Evolutionary conservation across 2,113 vertebrate genomes (phyloP).

Genomic region (Nothobranchius kuhntae): DNA sequence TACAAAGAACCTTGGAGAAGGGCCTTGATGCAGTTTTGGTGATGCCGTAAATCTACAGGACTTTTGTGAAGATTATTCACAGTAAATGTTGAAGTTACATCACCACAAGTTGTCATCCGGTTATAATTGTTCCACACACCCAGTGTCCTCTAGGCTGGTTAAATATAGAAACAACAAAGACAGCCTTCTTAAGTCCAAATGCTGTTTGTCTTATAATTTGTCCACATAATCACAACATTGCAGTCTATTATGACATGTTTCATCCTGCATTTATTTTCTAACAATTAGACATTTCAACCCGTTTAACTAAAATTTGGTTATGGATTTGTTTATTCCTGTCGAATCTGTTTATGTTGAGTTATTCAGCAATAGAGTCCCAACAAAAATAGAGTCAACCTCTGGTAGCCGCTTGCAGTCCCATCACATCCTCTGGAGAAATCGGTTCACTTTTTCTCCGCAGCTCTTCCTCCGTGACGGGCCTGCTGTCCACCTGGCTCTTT

Average conservation of each 20-base stretch:
- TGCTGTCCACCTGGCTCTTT: conserved; percentile 76
- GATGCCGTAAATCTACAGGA: conserved; percentile 2
- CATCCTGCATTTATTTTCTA: background rate
- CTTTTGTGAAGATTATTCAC: background rate
- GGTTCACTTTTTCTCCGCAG: conserved; percentile 77
- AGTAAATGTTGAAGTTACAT: background rate
- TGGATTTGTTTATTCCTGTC: too few relatives aligned
- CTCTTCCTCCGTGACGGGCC: conserved; percentile 84
- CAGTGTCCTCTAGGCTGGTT: background rate
- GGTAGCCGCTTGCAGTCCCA: conserved; percentile 85
- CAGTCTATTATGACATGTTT: too few relatives aligned
- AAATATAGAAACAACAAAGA: conserved; percentile 3
- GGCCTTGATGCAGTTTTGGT: background rate
- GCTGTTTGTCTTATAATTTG: background rate
- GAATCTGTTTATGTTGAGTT: background rate
- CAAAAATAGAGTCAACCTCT: conserved; percentile 72
- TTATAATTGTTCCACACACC: background rate
- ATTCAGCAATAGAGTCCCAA: background rate
- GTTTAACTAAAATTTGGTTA: background rate
- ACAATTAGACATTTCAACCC: background rate
- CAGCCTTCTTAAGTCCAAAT: background rate
- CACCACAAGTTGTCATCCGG: conserved; percentile 1
- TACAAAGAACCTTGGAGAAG: background rate
- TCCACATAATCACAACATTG: background rate
- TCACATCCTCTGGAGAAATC: conserved; percentile 86